Evolutionary conservation across 2,113 vertebrate genomes (phyloP).

Genomic region (Phylloscopus trochiloides): DNA sequence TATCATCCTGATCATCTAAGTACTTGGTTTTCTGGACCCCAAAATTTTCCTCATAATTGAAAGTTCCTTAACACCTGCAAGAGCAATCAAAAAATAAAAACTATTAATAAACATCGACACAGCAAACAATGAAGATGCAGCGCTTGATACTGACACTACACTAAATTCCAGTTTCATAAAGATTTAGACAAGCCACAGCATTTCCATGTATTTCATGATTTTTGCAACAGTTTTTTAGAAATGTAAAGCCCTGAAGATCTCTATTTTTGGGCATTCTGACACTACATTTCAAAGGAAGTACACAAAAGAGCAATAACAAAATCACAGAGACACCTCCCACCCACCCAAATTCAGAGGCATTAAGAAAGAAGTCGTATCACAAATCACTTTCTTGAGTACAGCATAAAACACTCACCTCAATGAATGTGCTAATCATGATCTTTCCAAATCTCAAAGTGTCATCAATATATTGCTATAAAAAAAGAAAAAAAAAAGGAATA

Average conservation of each 20-base stretch:
- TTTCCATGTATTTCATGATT: background rate
- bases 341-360: background rate
- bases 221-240: background rate
- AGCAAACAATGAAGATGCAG: background rate
- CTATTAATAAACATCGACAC: background rate
- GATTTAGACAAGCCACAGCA: background rate
- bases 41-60: background rate
- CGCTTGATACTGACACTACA: background rate
- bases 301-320: background rate
- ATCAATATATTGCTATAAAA: background rate
- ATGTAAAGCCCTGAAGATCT: background rate
- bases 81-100: background rate
- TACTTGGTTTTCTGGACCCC: background rate
- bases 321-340: background rate
- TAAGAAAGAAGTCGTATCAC: background rate
- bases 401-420: slow-evolving; percentile 10
- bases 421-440: background rate
- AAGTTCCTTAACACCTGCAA: background rate
- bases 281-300: background rate
- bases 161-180: background rate
- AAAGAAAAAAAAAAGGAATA: background rate
- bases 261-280: background rate
- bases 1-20: background rate
- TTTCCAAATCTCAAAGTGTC: background rate
- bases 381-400: background rate